Percentiles rank a stretch among this genome's conserved stretches.
Conservation (phyloP, 2,113 vertebrate species). For the Urocynchramus pylzowi region DNA sequence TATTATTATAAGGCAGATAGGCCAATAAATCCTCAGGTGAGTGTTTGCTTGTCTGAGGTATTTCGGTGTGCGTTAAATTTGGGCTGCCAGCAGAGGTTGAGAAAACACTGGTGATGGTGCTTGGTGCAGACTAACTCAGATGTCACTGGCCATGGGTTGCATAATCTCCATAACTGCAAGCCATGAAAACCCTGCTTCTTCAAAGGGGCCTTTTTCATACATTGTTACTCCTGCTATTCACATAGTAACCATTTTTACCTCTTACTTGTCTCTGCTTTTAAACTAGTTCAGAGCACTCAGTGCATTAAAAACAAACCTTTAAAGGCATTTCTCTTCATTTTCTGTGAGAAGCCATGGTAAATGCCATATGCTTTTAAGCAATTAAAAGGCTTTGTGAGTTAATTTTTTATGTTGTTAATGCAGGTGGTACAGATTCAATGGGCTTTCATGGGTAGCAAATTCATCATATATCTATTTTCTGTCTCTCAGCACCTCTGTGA, state of each 20-base stretch:
- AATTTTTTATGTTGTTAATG: conserved; percentile 32
- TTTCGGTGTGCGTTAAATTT: background rate
- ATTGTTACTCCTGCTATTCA: background rate
- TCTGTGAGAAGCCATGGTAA: background rate
- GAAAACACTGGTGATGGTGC: background rate
- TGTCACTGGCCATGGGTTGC: background rate
- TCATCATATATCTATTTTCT: conserved; percentile 55
- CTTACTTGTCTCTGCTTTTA: background rate
- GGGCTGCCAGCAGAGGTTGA: background rate
- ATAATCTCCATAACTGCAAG: background rate
- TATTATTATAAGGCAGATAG: background rate
- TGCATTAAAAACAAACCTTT: background rate
- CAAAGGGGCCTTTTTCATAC: background rate
- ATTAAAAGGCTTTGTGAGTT: conserved; percentile 49
- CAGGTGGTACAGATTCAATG: conserved; percentile 46
- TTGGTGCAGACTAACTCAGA: background rate
- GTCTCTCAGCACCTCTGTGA: conserved; percentile 46
- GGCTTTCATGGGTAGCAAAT: conserved; percentile 51
- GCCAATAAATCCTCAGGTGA: background rate
- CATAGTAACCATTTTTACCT: background rate
- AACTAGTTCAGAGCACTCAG: background rate
- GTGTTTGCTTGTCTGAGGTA: background rate
- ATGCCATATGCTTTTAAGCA: conserved; percentile 18
- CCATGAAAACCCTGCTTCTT: background rate
- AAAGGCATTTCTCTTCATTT: conserved; percentile 19